Percentiles rank a stretch among this genome's conserved stretches.
Conservation (phyloP, 2,888 invertebrate genomes). For the Nezara viridula region DNA sequence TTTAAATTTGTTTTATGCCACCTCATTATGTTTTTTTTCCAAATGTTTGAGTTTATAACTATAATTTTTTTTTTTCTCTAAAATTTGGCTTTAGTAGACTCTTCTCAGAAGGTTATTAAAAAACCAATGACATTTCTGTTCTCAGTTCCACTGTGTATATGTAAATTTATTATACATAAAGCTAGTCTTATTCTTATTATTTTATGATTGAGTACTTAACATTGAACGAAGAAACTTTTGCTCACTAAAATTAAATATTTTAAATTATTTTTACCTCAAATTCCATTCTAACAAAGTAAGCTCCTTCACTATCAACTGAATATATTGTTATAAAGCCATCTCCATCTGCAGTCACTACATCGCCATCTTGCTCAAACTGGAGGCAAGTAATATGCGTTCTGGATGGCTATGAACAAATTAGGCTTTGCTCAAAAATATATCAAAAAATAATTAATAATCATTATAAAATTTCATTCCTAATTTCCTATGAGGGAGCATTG, state of each 20-base stretch:
- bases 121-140: no score
- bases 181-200: no score
- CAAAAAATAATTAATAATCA: slow-evolving; percentile 26
- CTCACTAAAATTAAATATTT: not conserved
- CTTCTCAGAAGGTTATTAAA: no score
- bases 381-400: slow-evolving; percentile 88
- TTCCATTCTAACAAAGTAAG: slow-evolving; percentile 89
- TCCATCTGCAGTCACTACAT: slow-evolving; percentile 92
- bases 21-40: no score
- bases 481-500: not conserved
- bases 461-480: not conserved
- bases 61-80: no score
- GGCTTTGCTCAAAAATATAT: not conserved
- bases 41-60: no score
- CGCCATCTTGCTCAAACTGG: slow-evolving; percentile 92
- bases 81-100: no score
- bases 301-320: slow-evolving; percentile 89
- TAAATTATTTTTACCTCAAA: slow-evolving; percentile 75
- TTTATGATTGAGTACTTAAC: not conserved
- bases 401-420: slow-evolving; percentile 76
- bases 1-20: no score
- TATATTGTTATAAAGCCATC: slow-evolving; percentile 93
- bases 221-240: not conserved
- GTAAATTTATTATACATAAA: no score
- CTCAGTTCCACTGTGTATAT: no score